Conservation (phyloP, 2,113 vertebrate species). For the Pandion haliaetus region DNA sequence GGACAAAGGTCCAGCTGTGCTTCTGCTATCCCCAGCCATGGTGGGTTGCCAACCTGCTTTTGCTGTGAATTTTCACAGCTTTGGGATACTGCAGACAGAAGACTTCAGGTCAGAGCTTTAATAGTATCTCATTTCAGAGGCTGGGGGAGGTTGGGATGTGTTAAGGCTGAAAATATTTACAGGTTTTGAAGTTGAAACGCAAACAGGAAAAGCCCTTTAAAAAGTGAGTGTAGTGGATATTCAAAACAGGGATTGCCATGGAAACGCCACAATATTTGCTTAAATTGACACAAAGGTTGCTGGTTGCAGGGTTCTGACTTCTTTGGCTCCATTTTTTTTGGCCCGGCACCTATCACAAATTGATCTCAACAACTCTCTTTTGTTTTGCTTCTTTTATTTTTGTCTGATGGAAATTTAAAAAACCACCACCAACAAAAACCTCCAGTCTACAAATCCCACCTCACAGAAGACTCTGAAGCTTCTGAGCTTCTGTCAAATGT, state of each 20-base stretch:
- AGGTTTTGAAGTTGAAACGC: conserved; percentile 78
- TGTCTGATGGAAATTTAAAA: conserved; percentile 2
- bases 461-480: not conserved
- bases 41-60: not conserved
- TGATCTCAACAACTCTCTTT: conserved; percentile 45
- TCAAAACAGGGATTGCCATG: conserved; percentile 85
- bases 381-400: conserved; percentile 46
- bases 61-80: not conserved
- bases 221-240: conserved; percentile 80
- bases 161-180: conserved; percentile 80
- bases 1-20: not conserved
- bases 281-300: conserved; percentile 85
- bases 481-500: not conserved
- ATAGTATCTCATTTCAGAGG: not conserved
- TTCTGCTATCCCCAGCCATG: not conserved
- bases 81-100: not conserved
- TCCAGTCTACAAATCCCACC: not conserved
- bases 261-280: conserved; percentile 87
- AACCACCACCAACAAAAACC: not conserved
- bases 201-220: conserved; percentile 86
- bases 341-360: conserved; percentile 66
- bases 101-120: not conserved
- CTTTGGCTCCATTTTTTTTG: conserved; percentile 71
- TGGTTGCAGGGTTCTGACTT: conserved; percentile 71
- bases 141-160: conserved; percentile 34